phyloP scores from a whole-genome alignment of 2,113 vertebrate species.

The Callospermophilus lateralis region DNA sequence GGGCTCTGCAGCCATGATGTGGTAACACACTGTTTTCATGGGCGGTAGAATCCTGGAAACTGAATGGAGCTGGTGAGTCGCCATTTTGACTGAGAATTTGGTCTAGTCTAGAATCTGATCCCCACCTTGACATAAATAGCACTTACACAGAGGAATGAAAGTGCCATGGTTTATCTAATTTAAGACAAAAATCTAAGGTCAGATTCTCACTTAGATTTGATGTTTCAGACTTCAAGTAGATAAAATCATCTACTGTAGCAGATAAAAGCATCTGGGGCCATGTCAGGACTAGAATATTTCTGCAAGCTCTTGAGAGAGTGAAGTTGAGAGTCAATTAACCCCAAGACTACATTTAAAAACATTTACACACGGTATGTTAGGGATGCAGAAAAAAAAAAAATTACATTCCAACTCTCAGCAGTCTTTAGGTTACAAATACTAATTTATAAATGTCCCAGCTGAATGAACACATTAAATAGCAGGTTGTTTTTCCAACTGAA shows the following conservation, averaged over 20 bases:
- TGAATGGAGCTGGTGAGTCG: not conserved
- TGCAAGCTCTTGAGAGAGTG: not conserved
- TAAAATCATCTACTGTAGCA: not conserved
- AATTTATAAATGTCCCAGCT: not conserved
- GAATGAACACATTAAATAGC: not conserved
- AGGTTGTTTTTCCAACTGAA: not conserved
- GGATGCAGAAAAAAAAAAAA: not conserved
- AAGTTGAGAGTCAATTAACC: not conserved
- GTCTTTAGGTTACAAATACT: not conserved
- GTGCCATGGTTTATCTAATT: not conserved
- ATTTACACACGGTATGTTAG: not conserved
- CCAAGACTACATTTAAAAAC: not conserved
- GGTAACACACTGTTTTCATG: not conserved
- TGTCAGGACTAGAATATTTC: not conserved
- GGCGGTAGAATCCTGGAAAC: not conserved
- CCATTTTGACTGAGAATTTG: not conserved
- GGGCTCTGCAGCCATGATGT: not conserved
- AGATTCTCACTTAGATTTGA: constrained; percentile 14
- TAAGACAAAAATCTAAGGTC: not conserved
- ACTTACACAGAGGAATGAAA: not conserved
- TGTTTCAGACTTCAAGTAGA: not conserved
- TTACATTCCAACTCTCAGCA: not conserved
- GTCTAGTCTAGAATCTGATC: not conserved
- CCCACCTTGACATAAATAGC: not conserved
- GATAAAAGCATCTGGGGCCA: not conserved